A percentile compares a stretch with the other conserved stretches of the same genome.
Conservation (phyloP, 2,113 vertebrate genomes). For the Tinamus guttatus region DNA sequence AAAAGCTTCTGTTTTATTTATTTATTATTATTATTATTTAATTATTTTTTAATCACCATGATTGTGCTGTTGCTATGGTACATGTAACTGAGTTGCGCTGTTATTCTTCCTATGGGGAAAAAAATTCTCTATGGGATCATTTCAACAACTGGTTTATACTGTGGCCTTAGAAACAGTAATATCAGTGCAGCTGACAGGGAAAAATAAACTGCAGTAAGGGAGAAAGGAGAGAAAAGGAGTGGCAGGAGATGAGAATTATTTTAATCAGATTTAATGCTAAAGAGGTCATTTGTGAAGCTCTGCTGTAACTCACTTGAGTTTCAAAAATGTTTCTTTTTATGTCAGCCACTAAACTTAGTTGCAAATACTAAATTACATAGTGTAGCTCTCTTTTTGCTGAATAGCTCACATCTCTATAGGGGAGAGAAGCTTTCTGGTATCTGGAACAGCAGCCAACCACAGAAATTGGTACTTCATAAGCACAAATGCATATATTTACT, state of each 20-base stretch:
- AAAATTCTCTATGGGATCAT: neutral
- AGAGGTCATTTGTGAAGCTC: neutral
- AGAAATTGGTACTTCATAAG: rapidly evolving
- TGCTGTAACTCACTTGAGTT: neutral
- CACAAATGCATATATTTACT: neutral
- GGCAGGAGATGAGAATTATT: neutral
- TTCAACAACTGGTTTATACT: neutral
- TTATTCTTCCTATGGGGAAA: neutral
- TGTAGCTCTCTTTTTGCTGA: neutral
- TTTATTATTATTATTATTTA: too few relatives aligned
- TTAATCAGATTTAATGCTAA: rapidly evolving
- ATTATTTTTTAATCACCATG: too few relatives aligned
- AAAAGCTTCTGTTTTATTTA: neutral
- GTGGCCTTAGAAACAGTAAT: neutral
- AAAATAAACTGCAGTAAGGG: neutral
- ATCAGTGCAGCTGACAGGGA: neutral
- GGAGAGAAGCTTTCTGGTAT: neutral
- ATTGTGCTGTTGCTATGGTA: neutral
- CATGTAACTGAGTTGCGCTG: neutral
- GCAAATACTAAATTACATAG: neutral
- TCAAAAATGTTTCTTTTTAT: neutral
- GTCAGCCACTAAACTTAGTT: neutral
- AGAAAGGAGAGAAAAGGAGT: neutral
- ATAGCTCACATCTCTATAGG: neutral
- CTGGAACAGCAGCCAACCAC: neutral